Conservation (phyloP, 2,888 invertebrate genomes). For the Ochropacha duplaris region DNA sequence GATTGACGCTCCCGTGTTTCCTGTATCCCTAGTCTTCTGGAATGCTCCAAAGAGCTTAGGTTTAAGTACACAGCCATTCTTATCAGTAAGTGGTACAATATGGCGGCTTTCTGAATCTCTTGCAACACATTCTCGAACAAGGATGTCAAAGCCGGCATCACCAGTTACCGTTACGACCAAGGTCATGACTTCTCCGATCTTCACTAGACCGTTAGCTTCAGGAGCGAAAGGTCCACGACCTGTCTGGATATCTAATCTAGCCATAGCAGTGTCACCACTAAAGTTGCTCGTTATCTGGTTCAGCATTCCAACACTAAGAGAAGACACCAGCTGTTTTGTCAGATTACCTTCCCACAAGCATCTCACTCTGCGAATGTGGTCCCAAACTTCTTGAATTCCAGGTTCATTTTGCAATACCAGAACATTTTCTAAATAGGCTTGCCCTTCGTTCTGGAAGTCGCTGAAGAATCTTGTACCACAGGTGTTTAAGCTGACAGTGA, state of each 20-base stretch:
- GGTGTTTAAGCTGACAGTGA: slow-evolving; percentile 88
- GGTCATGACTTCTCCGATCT: slow-evolving; percentile 92
- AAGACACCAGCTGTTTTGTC: slow-evolving; percentile 88
- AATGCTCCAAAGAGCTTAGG: slow-evolving; percentile 91
- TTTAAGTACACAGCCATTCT: slow-evolving; percentile 89
- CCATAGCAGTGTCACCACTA: slow-evolving; percentile 92
- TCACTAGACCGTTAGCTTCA: slow-evolving; percentile 89
- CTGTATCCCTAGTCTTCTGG: slow-evolving; percentile 90
- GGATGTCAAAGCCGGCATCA: slow-evolving; percentile 90
- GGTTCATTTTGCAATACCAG: slow-evolving; percentile 90
- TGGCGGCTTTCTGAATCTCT: slow-evolving; percentile 87
- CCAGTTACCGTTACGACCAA: slow-evolving; percentile 91
- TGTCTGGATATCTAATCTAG: slow-evolving; percentile 88
- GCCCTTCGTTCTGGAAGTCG: slow-evolving; percentile 88
- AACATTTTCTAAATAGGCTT: slow-evolving; percentile 91
- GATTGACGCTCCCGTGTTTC: slow-evolving; percentile 87
- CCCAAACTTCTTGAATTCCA: slow-evolving; percentile 91
- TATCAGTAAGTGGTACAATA: slow-evolving; percentile 87
- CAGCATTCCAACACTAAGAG: slow-evolving; percentile 90
- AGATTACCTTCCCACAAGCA: slow-evolving; percentile 92
- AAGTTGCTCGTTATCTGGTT: slow-evolving; percentile 92
- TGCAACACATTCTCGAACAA: slow-evolving; percentile 90
- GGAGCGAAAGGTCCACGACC: slow-evolving; percentile 91
- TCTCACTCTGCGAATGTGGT: slow-evolving; percentile 88
- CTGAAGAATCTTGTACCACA: slow-evolving; percentile 92